phyloP scores from a whole-genome alignment of 2,888 invertebrate genomes.

The Phasia obesa region DNA sequence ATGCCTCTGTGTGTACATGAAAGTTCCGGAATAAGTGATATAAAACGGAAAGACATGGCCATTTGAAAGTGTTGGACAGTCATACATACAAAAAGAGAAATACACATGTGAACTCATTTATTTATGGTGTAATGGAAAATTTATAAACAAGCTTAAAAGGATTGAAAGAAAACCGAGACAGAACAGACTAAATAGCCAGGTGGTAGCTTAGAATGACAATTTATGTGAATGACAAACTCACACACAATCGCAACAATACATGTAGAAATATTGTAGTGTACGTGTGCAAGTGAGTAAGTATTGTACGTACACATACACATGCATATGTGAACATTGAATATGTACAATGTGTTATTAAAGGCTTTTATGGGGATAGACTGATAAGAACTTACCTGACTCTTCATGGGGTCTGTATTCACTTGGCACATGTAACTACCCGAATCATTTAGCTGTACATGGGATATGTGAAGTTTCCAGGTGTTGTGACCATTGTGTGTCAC shows the following conservation, averaged over 20 bases:
- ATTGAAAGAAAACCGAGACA: constrained; percentile 66
- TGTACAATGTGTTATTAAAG: constrained; percentile 42
- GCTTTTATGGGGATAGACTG: constrained; percentile 62
- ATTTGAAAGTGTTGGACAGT: constrained; percentile 68
- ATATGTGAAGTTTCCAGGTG: constrained; percentile 95
- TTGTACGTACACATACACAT: neutral
- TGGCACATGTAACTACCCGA: constrained; percentile 97
- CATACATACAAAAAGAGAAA: neutral
- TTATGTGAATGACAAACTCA: constrained; percentile 45
- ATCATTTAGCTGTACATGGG: constrained; percentile 94
- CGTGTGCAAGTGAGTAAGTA: constrained; percentile 6
- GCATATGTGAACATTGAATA: neutral
- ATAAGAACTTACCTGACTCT: constrained; percentile 88
- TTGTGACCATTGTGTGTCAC: constrained; percentile 96
- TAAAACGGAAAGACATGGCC: constrained; percentile 65
- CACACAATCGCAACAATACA: neutral
- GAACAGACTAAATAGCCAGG: constrained; percentile 68
- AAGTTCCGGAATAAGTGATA: constrained; percentile 49
- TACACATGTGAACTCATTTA: constrained; percentile 1
- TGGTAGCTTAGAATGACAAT: constrained; percentile 67
- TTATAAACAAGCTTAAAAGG: constrained; percentile 71
- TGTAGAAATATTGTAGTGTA: neutral
- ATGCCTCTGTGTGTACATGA: neutral
- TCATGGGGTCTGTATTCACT: constrained; percentile 95
- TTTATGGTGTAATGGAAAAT: constrained; percentile 62